Percentiles rank a stretch among this genome's conserved stretches.
These are phyloP conservation scores for Cryptus armator DNA, from an alignment of 2,888 invertebrate species.

Conservation along the genomic window DNA sequence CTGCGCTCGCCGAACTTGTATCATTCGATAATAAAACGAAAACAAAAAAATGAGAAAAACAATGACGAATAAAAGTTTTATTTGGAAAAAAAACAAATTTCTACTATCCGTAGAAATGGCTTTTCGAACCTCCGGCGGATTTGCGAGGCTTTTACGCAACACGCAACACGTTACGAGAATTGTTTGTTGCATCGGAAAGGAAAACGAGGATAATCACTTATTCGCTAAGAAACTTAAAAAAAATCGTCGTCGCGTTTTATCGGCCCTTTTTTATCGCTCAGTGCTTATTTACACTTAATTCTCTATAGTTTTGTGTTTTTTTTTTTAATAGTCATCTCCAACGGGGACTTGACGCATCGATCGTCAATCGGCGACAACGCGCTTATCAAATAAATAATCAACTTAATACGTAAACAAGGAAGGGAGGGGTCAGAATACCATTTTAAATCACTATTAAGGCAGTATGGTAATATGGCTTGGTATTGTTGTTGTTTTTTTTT, in stretches of 20 bases:
- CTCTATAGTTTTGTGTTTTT: slow-evolving; percentile 25
- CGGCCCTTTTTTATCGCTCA: slow-evolving; percentile 16
- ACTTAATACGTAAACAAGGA: slow-evolving; percentile 45
- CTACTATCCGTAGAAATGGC: slow-evolving; percentile 8
- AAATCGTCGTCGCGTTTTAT: background rate
- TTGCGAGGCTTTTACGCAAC: slow-evolving; percentile 16
- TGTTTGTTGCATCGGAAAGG: slow-evolving; percentile 11
- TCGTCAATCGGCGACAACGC: slow-evolving; percentile 36
- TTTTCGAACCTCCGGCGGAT: slow-evolving; percentile 22
- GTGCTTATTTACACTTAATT: slow-evolving; percentile 44
- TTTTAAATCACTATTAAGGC: slow-evolving; percentile 83
- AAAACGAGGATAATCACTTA: slow-evolving; percentile 26
- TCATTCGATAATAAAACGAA: slow-evolving; percentile 24
- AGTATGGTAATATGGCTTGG: slow-evolving; percentile 83
- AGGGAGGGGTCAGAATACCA: slow-evolving; percentile 60
- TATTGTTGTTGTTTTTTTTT: slow-evolving; percentile 67
- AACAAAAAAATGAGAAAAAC: slow-evolving; percentile 1
- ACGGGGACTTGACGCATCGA: slow-evolving; percentile 8
- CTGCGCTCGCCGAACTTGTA: slow-evolving; percentile 28
- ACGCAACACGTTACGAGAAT: background rate
- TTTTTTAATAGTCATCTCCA: slow-evolving; percentile 28
- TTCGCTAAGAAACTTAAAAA: slow-evolving; percentile 27
- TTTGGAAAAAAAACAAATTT: background rate
- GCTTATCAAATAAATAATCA: slow-evolving; percentile 63
- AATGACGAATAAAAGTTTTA: background rate